Base-by-base conservation (phyloP, 2,888 invertebrate species). In the Drepanosiphum platanoidis region DNA sequence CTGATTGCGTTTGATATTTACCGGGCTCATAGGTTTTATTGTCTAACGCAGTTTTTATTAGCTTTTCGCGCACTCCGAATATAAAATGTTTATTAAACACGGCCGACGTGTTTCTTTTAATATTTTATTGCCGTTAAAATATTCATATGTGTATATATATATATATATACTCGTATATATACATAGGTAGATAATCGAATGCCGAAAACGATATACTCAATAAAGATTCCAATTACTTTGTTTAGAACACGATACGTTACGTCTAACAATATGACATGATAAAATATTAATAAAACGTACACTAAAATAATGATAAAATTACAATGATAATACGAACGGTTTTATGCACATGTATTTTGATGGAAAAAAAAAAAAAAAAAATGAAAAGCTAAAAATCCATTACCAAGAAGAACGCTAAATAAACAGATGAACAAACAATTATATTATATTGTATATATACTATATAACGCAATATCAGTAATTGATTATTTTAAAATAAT, bases 401-500 rank as follows among this genome's bases (percentile, higher is more conserved):
- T 68, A 79, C n/a, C 68, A 46, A n/a, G 52, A 22, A 81, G 30
- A 81, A 80, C 58, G 36, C 7, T 7, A 58, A 70, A 70, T 36
- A 70, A 80, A 81, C 70, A 71, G 70, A 81, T 9, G 58, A 71
- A 81, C 70, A 58, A 79, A 71, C 46, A 72, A 61, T 61, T 61
- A 58, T n/a, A n/a, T n/a, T n/a, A n/a, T n/a, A n/a, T n/a, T n/a
- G 58, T 39, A 34, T 36, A 70, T 18, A 52, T 22, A n/a, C n/a
- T n/a, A n/a, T n/a, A n/a, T 58, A 81, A 81, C 58, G 42, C 39
- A 82, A 82, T 82, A 82, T 61, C 39, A 39, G 39, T 72, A 81
- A 71, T 81, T 81, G 71, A 82, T 72, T 82, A 72, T 82, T 72
- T 82, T 39, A 72, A 82, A 82, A 82, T 61, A 82, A 82, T 72